Conservation (phyloP, 2,113 vertebrate genomes). For the Mormyrus lacerda region DNA sequence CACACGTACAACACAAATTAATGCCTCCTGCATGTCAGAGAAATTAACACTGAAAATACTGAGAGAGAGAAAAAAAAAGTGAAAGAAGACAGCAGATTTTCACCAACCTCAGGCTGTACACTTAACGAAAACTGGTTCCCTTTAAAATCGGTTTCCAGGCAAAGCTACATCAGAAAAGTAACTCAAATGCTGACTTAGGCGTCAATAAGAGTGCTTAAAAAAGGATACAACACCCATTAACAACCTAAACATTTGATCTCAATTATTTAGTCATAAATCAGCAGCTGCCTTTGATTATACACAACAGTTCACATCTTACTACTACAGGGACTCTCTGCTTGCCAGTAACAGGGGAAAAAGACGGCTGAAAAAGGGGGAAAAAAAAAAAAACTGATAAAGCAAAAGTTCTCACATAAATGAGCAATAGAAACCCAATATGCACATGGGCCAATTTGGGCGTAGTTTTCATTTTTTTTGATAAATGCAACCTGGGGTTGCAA, state of each 20-base stretch:
- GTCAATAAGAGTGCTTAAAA: neutral
- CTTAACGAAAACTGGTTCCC: neutral
- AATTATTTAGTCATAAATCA: neutral
- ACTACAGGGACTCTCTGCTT: neutral
- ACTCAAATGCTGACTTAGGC: neutral
- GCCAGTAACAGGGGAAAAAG: neutral
- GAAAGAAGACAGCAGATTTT: too few species aligned
- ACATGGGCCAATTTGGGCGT: neutral
- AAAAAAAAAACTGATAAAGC: neutral
- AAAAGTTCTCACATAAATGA: neutral
- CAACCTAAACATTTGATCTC: neutral
- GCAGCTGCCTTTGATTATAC: neutral
- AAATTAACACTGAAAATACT: neutral
- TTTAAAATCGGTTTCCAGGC: neutral
- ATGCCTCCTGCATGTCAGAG: neutral
- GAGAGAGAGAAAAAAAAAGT: neutral
- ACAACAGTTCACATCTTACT: neutral
- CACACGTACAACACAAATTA: neutral
- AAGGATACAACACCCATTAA: neutral
- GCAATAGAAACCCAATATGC: neutral
- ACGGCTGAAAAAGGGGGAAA: neutral
- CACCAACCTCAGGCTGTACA: neutral
- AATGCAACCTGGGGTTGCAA: neutral
- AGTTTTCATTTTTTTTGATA: neutral
- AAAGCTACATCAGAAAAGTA: neutral